Evolutionary conservation across 2,113 vertebrate species (phyloP).

Genomic region (rat (Rattus norvegicus)): GRCr8 NC_086029.1:72535001-72535500

Average conservation of each 20-base stretch:
- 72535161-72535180: background rate
- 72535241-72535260: background rate
- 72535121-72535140: background rate
- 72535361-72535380: background rate
- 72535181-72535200: background rate
- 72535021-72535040: background rate
- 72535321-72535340: background rate
- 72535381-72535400: background rate
- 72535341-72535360: background rate
- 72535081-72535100: background rate
- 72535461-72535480: background rate
- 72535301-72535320: background rate
- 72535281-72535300: background rate
- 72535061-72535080: too few species aligned
- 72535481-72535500: background rate
- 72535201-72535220: background rate
- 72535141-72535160: background rate
- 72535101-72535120: background rate
- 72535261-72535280: background rate
- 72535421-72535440: background rate
- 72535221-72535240: background rate
- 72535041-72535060: background rate
- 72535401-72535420: background rate
- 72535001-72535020: background rate
- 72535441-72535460: background rate